Evolutionary conservation across 2,113 vertebrate species (phyloP).

Genomic region (Psilopogon haemacephalus): DNA sequence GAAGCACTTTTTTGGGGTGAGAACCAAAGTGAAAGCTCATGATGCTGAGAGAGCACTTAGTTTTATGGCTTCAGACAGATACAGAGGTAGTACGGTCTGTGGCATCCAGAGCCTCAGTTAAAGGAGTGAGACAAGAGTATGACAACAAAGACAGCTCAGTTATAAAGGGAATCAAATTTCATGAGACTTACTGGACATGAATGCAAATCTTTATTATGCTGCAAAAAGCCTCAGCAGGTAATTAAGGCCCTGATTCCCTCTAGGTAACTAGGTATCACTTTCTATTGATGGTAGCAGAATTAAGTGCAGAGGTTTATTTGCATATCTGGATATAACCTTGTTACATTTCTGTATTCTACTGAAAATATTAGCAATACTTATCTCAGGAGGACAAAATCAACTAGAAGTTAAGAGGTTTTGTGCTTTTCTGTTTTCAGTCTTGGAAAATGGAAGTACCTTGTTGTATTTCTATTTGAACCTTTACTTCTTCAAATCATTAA

Average conservation of each 20-base stretch:
- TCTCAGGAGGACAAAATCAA: neutral
- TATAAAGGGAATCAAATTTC: neutral
- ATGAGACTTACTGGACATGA: neutral
- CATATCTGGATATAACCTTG: neutral
- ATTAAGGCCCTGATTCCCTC: fast-evolving
- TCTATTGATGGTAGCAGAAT: neutral
- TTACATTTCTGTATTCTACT: neutral
- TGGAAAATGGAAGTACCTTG: neutral
- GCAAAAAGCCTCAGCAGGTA: fast-evolving
- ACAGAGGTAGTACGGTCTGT: fast-evolving
- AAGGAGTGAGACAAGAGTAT: neutral
- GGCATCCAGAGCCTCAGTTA: neutral
- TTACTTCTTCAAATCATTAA: neutral
- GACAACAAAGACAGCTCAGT: neutral
- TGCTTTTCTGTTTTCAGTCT: neutral
- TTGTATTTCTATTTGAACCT: neutral
- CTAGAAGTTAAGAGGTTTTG: neutral
- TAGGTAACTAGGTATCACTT: neutral
- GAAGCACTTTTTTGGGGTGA: neutral
- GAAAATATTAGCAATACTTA: neutral
- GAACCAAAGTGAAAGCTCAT: neutral
- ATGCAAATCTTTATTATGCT: neutral
- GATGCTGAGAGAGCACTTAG: neutral
- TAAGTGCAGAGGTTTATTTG: neutral
- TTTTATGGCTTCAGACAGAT: neutral